Evolutionary conservation across 2,888 invertebrate genomes (phyloP).

Genomic region (Phalangium opilio): DNA sequence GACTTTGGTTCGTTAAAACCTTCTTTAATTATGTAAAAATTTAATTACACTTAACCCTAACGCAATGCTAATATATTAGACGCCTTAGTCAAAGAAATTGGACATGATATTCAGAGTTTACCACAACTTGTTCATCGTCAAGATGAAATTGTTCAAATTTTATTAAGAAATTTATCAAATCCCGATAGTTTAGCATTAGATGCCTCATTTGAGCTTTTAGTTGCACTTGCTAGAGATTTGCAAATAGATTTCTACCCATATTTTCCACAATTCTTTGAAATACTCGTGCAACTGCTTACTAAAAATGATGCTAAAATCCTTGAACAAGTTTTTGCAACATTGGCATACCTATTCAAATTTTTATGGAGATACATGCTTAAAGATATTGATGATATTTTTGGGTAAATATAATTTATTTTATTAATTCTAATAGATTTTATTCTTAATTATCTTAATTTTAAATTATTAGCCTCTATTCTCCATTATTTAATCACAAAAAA

Average conservation of each 20-base stretch:
- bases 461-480: conserved; percentile 28
- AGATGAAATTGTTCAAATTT: conserved; percentile 48
- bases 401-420: conserved; percentile 16
- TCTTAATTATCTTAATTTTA: too few species aligned
- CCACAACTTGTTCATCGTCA: conserved; percentile 69
- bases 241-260: conserved; percentile 75
- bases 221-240: conserved; percentile 71
- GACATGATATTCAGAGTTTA: conserved; percentile 53
- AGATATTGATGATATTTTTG: conserved; percentile 22
- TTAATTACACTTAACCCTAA: not conserved
- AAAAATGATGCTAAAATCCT: conserved; percentile 67
- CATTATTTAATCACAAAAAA: conserved; percentile 61
- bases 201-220: conserved; percentile 39
- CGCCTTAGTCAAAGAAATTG: conserved; percentile 56
- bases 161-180: conserved; percentile 12
- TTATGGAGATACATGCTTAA: conserved; percentile 45
- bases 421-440: too few species aligned
- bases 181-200: conserved; percentile 17
- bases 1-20: conserved; percentile 52
- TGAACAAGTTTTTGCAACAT: conserved; percentile 67
- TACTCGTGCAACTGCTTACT: conserved; percentile 37
- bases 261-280: conserved; percentile 57
- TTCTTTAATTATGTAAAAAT: not conserved
- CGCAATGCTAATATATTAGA: conserved; percentile 24
- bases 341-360: conserved; percentile 81